A percentile compares a stretch with the other conserved stretches of the same genome.
Evolutionary conservation across 2,797 vertebrate species (phyloP).

Genomic region (Paguma larvata): DNA sequence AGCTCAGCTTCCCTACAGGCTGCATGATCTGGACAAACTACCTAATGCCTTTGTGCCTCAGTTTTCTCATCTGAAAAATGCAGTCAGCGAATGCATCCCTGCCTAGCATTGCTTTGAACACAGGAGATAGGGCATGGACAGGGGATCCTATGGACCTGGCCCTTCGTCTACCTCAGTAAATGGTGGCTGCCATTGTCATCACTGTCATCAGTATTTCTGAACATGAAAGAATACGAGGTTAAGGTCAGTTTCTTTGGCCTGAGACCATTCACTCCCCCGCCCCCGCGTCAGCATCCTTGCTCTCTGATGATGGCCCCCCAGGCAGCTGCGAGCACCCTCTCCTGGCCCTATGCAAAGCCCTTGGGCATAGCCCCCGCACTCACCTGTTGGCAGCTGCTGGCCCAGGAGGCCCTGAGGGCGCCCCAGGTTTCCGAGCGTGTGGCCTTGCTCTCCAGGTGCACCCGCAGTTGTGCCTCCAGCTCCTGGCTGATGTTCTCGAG

Average conservation of each 20-base stretch:
- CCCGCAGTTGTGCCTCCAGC: conserved; percentile 94
- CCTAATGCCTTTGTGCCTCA: background rate
- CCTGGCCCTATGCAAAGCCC: background rate
- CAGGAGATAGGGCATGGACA: rapidly evolving
- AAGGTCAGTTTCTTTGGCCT: background rate
- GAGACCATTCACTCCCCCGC: background rate
- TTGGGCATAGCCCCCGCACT: conserved; percentile 49
- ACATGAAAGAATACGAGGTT: too few relatives aligned
- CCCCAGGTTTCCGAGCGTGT: conserved; percentile 91
- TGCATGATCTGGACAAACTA: background rate
- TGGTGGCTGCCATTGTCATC: rapidly evolving
- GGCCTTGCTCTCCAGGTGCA: conserved; percentile 93
- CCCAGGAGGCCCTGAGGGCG: conserved; percentile 93
- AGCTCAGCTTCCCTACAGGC: background rate
- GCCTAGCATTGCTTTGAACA: background rate
- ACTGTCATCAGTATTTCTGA: background rate
- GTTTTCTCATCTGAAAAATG: background rate
- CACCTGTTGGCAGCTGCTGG: conserved; percentile 95
- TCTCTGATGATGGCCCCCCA: background rate
- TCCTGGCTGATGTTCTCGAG: conserved; percentile 95
- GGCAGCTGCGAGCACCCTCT: background rate
- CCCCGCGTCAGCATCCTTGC: background rate
- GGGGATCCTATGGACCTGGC: background rate
- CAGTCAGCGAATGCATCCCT: rapidly evolving
- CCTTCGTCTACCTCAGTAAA: rapidly evolving